Evolutionary conservation across 2,113 vertebrate genomes (phyloP), one percentile per base, ranked within the genome.

Genomic region (Zosterops pallidus): DNA sequence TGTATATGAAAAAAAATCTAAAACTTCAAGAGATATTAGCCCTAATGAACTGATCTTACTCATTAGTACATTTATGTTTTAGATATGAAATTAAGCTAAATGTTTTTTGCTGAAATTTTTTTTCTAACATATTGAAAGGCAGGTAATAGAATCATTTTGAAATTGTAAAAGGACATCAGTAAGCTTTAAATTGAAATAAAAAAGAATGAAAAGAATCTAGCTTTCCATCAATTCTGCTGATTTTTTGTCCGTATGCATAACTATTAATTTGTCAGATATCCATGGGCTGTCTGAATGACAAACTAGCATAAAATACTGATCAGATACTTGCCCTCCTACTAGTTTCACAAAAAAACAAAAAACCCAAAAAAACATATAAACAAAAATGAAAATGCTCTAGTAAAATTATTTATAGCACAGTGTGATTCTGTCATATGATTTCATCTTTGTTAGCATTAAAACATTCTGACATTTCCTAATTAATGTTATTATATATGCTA

Each of bases 401-500:
- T 84, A 84, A 91, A 83, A 85, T 83, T 90, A 96, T 93, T 96
- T 96, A 88, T 84, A 89, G 83, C 52, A 56, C 52, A 53, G 42
- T 80, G 64, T 86, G 64, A 69, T 94, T 95, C 50, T 86, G 41
- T 84, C 70, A 41, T 52, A 85, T 69, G 67, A 85, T 92, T 92
- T 89, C 39, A 75, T 95, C 69, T 94, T 83, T 91, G 60, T 63
- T 80, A 90, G 21, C 76, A 67, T 95, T 92, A 91, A 88, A 95
- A 56, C 56, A 86, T 88, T 94, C 90, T 93, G 94, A 94, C 83
- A 95, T 87, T 95, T 95, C 80, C 74, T 88, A 97, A 94, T 95
- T 96, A 93, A 92, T 92, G 37, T 84, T 92, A 84, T 94, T 83
- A 92, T 80, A 77, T 88, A 88, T 85, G 59, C 79, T 97, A 80